Base-by-base conservation (phyloP, 2,888 invertebrate species). In the Mesorhabditis sp. region DNA sequence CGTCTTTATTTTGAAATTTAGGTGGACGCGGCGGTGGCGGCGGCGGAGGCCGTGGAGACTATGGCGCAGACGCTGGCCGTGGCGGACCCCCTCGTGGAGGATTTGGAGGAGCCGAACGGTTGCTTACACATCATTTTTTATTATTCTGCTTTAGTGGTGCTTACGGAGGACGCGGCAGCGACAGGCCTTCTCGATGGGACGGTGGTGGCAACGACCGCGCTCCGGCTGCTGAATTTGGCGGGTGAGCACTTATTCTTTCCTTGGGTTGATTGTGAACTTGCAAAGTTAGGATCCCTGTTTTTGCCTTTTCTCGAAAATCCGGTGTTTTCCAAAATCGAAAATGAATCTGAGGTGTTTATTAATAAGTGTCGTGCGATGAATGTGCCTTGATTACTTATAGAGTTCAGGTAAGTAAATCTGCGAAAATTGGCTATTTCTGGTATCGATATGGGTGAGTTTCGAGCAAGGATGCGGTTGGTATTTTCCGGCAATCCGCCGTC, bases 11-110 rank as follows among this genome's bases (percentile, higher is more conserved):
- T 43, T 41, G 44, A 7, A 62, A 44, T 45, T 63, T 63, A 50
- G 65, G 50, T n/a, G 66, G 66, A 62, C 67, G 72, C 42, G 70
- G 70, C 10, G 70, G 66, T 6, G 66, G 66, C 13, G 66, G 70
- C 13, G 70, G 67, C n/a, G 67, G 74, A 62, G 45, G 68, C 69
- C 44, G 70, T 67, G n/a, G 70, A 68, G 67, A 68, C 7, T 70
- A 70, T 43, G 67, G 67, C 43, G 45, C 67, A 61, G 69, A 65
- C 13, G 68, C 66, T 4, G 68, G 68, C 43, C 13, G 15, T n/a
- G 61, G 64, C 10, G 67, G 70, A 13, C 62, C 43, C 45, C 43
- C 6, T 43, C 62, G 41, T 62, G 45, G 67, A 58, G 67, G 67
- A 5, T 45, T 61, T 64, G 28, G 43, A 7, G 64, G 64, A 5